Evolutionary conservation across 2,797 vertebrate species (phyloP).

Genomic region (Sparidentex hasta): DNA sequence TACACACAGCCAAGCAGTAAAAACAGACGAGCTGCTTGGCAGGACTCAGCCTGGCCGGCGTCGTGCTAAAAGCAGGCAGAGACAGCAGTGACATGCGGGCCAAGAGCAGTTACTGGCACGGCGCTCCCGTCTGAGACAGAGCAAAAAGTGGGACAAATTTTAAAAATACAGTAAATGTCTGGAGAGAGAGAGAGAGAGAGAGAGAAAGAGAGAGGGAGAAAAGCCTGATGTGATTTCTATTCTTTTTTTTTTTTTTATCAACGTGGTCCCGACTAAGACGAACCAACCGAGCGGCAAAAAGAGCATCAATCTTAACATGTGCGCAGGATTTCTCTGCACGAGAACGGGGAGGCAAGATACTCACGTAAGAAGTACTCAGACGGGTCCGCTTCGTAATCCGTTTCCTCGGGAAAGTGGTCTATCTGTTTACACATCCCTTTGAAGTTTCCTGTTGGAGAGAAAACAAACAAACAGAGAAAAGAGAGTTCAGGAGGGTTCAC

Average conservation of each 20-base stretch:
- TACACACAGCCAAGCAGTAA: slow-evolving; percentile 75
- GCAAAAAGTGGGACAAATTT: slow-evolving; percentile 46
- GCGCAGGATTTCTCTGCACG: neutral
- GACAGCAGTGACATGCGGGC: slow-evolving; percentile 48
- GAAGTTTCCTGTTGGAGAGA: slow-evolving; percentile 92
- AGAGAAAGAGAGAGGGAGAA: neutral
- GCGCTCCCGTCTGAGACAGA: slow-evolving; percentile 36
- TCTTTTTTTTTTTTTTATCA: neutral
- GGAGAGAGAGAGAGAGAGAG: neutral
- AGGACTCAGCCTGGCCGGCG: slow-evolving; percentile 52
- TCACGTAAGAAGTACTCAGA: slow-evolving; percentile 99
- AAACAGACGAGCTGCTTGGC: slow-evolving; percentile 75
- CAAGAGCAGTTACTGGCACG: slow-evolving; percentile 56
- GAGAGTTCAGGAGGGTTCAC: slow-evolving; percentile 40
- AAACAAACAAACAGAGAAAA: slow-evolving; percentile 52
- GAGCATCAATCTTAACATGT: neutral
- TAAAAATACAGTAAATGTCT: slow-evolving; percentile 30
- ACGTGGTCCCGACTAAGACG: neutral
- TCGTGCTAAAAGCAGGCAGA: slow-evolving; percentile 51
- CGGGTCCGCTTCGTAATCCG: slow-evolving; percentile 97
- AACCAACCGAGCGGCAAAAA: neutral
- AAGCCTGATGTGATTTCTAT: neutral
- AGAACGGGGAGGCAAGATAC: slow-evolving; percentile 71
- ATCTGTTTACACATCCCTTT: slow-evolving; percentile 99
- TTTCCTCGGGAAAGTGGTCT: slow-evolving; percentile 99